These are phyloP conservation scores for Bombus fervidus DNA, from an alignment of 1,140 invertebrate genomes.

Conservation along the genomic window DNA sequence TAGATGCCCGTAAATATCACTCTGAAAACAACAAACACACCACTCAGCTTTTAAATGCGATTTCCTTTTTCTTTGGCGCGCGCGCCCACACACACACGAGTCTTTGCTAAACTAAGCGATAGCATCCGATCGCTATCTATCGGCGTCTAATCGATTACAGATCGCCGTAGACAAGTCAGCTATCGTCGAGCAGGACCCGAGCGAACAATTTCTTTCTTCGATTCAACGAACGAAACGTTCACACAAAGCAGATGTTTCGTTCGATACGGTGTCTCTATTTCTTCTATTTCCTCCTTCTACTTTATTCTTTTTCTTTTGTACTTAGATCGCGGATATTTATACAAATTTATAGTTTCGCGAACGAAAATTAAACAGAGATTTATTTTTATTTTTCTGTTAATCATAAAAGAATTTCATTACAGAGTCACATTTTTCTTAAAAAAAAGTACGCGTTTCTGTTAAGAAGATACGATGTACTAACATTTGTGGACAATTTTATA, in stretches of 20 bases:
- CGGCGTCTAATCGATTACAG: slow-evolving; percentile 33
- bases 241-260: neutral
- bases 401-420: too few relatives aligned
- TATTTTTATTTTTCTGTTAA: too few relatives aligned
- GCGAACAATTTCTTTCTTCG: slow-evolving; percentile 42
- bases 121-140: slow-evolving; percentile 44
- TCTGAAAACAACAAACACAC: slow-evolving; percentile 87
- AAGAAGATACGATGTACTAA: too few relatives aligned
- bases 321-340: neutral
- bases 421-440: too few relatives aligned
- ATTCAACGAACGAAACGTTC: neutral
- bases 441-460: too few relatives aligned
- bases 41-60: slow-evolving; percentile 70
- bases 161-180: slow-evolving; percentile 41
- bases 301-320: neutral
- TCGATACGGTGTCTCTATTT: neutral
- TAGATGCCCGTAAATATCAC: slow-evolving; percentile 99
- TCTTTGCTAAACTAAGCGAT: slow-evolving; percentile 43
- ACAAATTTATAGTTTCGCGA: neutral
- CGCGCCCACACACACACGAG: slow-evolving; percentile 12
- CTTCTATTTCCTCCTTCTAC: neutral
- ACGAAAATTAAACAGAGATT: too few relatives aligned
- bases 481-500: too few relatives aligned
- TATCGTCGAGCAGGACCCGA: slow-evolving; percentile 41
- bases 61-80: neutral